Percentiles rank a stretch among this genome's conserved stretches.
phyloP scores from a whole-genome alignment of 2,888 invertebrate genomes.

The Conchocele bisecta region DNA sequence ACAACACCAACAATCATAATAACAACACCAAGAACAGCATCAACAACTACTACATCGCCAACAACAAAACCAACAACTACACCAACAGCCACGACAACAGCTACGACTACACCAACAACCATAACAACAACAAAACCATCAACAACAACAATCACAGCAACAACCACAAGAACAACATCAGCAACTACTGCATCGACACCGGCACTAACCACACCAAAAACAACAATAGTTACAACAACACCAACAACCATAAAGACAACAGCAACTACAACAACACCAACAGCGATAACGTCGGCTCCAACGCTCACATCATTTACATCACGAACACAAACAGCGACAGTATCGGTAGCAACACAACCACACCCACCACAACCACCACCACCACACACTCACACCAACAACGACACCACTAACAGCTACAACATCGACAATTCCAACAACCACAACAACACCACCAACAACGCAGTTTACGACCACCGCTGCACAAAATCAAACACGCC shows the following conservation, averaged over 20 bases:
- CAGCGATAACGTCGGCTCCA: background rate
- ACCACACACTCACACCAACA: background rate
- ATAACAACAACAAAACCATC: background rate
- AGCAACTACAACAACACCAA: background rate
- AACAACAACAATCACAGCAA: background rate
- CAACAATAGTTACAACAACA: background rate
- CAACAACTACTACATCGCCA: constrained; percentile 6
- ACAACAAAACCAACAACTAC: background rate
- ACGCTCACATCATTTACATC: background rate
- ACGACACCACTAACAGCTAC: background rate
- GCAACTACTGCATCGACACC: background rate
- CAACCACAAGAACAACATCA: background rate
- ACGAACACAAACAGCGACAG: background rate
- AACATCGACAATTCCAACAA: background rate
- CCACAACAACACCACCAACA: constrained; percentile 4
- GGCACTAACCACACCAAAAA: background rate
- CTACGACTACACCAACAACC: background rate
- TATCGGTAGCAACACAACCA: background rate
- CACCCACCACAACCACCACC: background rate
- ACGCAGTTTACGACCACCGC: too few relatives aligned
- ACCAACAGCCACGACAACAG: background rate
- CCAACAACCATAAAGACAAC: background rate
- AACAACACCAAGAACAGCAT: background rate
- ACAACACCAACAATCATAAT: constrained; percentile 6
- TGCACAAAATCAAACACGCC: too few relatives aligned